Evolutionary conservation across 2,888 invertebrate species (phyloP), one percentile per base, ranked within the genome.

Genomic region (Boloria selene): DNA sequence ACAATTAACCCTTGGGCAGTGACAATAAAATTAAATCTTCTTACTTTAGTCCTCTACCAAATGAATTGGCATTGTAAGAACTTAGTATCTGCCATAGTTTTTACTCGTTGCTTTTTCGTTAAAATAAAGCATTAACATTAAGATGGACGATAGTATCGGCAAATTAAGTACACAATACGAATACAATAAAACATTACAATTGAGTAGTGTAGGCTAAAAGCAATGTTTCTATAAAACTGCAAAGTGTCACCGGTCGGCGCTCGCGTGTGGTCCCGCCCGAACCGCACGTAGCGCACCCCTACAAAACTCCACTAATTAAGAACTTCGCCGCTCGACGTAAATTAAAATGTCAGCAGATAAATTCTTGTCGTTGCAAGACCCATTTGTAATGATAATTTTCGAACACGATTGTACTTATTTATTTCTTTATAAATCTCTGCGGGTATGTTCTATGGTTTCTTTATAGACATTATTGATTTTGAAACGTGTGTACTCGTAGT

Each of bases 301-400:
- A 70, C 68, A 68, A 68, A 68, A 66, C 61, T 75, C 75, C 73
- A 81, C 83, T 86, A 87, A 88, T 87, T 88, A 87, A 85, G 83
- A 85, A 84, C 82, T 83, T 82, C 73, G 76, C 79, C 80, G 83
- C 77, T 78, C 75, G 77, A 73, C 70, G 76, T 78, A 83, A 82
- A 82, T 82, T 80, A 80, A 79, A 83, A 80, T 75, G 79, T 77
- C 79, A 78, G 77, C 75, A 75, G 75, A 80, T 78, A 79, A 72
- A 72, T 77, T 81, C 75, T 74, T 73, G 69, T 73, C 74, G 75
- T 77, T 78, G 74, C 74, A 80, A 76, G 77, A 75, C 70, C 75
- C 75, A 75, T 80, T 70, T 65, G 70, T 71, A 70, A 67, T 64
- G 61, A 68, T 58, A 70, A 70, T 70, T 71, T 67, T 68, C 63